Evolutionary conservation across 1,140 invertebrate species (phyloP), one percentile per base, ranked within the genome.

Genomic region (Drusus annulatus): DNA sequence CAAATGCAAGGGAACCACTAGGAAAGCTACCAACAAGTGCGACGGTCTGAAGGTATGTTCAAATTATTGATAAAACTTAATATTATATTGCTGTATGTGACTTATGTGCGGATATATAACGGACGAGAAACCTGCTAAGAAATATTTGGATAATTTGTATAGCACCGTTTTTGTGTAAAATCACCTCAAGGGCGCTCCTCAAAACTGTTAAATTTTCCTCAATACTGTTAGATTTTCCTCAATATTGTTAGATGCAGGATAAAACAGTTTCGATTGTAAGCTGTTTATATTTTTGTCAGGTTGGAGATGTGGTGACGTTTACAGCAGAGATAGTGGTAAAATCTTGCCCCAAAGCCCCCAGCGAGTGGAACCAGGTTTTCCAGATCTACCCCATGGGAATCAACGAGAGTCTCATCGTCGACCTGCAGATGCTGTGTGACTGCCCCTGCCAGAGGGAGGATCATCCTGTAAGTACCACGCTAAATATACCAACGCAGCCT

Each of bases 341-440:
- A 4, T 91, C 92, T 83, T 98, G 95, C 87, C 95, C 93, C 5
- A 89, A 91, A 75, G 93, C 96, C 86, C 92, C 90, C 71, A 90
- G 90, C 10, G 93, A 97, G 82, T 97, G 96, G 94, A 93, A 92
- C 23, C 94, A 96, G 86, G 91, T 88, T 13, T 95, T 98, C 84
- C 90, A 94, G 71, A 98, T 99, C 81, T 97, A 97, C 89, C 97
- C 97, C 0, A 96, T 98, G 21, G 97, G 97, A 81, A 93, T 98
- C 54, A 95, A 96, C 79, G 98, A 99, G 87, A 94, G 92, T 85
- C 89, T 99, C 6, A 91, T 91, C 4, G 92, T 99, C 1, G 94
- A 97, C 83, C 86, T 99, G 77, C 94, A 97, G 85, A 95, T 98
- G 92, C 88, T 97, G 1, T 99, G 97, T 85, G 94, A 96, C 82